phyloP scores from a whole-genome alignment of 2,888 invertebrate species.

The Lochmaea crataegi region DNA sequence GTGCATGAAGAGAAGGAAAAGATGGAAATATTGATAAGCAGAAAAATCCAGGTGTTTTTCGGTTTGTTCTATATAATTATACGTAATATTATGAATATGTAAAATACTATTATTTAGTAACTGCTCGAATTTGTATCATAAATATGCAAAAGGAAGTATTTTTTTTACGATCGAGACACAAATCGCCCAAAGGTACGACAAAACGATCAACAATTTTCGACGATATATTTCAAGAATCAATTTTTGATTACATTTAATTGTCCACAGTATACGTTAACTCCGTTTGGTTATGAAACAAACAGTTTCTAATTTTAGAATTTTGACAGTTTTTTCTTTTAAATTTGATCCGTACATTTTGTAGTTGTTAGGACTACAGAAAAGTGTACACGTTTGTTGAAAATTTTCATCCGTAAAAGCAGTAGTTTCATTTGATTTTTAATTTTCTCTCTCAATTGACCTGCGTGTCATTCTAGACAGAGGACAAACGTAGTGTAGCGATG shows the following conservation, averaged over 20 bases:
- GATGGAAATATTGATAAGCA: conserved; percentile 23
- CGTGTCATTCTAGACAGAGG: neutral
- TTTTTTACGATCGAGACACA: conserved; percentile 2
- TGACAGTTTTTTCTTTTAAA: too few relatives aligned
- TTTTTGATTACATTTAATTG: neutral
- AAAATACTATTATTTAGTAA: conserved; percentile 22
- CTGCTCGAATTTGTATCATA: conserved; percentile 16
- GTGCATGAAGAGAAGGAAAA: conserved; percentile 4
- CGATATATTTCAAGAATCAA: neutral
- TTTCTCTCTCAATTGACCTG: conserved; percentile 5
- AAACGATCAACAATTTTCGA: conserved; percentile 9
- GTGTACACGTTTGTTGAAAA: neutral
- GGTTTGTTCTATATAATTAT: conserved; percentile 21
- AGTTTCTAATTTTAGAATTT: too few relatives aligned
- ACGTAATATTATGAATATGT: conserved; percentile 24
- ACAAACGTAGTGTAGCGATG: conserved; percentile 6
- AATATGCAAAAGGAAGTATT: conserved; percentile 14
- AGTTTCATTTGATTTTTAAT: conserved; percentile 5
- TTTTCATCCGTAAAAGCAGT: too few relatives aligned
- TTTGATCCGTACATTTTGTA: too few relatives aligned
- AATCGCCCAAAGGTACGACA: conserved; percentile 1
- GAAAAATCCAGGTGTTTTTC: conserved; percentile 21
- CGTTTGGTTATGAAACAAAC: neutral
- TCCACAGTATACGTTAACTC: too few relatives aligned
- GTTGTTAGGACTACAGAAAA: neutral